phyloP scores from a whole-genome alignment of 2,888 invertebrate species.

The Phytoseiulus persimilis region DNA sequence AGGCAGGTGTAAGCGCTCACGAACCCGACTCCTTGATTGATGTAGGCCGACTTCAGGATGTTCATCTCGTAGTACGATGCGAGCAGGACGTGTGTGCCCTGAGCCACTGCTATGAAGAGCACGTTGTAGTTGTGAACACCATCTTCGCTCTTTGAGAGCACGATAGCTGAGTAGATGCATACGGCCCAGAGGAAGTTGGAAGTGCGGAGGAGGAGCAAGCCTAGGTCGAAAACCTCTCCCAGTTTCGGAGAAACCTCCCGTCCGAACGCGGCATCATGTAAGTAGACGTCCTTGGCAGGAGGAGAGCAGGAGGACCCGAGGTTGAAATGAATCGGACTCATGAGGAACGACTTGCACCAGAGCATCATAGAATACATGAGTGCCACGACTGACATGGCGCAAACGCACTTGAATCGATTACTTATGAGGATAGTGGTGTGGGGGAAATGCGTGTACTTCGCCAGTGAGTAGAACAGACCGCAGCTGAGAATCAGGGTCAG shows the following conservation, averaged over 20 bases:
- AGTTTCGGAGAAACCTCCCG: conserved; percentile 11
- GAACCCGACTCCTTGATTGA: conserved; percentile 28
- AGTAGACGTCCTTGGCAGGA: background rate
- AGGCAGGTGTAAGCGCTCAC: background rate
- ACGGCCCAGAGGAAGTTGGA: conserved; percentile 6
- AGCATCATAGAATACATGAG: background rate
- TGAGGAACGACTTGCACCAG: background rate
- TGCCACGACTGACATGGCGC: background rate
- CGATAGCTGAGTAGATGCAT: background rate
- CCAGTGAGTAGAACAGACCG: background rate
- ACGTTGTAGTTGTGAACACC: background rate
- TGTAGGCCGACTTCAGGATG: background rate
- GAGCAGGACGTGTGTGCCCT: background rate
- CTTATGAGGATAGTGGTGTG: background rate
- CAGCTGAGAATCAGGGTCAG: background rate
- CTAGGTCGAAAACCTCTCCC: background rate
- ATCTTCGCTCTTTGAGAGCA: background rate
- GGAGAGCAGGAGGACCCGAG: background rate
- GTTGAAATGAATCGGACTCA: background rate
- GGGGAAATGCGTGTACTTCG: background rate
- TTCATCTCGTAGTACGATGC: background rate
- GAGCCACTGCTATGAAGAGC: background rate
- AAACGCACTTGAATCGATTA: conserved; percentile 12
- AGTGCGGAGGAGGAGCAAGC: background rate
- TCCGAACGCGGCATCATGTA: conserved; percentile 8